A percentile compares a stretch with the other conserved stretches of the same genome.
Evolutionary conservation across 2,797 vertebrate genomes (phyloP).

Genomic region (Paguma larvata): DNA sequence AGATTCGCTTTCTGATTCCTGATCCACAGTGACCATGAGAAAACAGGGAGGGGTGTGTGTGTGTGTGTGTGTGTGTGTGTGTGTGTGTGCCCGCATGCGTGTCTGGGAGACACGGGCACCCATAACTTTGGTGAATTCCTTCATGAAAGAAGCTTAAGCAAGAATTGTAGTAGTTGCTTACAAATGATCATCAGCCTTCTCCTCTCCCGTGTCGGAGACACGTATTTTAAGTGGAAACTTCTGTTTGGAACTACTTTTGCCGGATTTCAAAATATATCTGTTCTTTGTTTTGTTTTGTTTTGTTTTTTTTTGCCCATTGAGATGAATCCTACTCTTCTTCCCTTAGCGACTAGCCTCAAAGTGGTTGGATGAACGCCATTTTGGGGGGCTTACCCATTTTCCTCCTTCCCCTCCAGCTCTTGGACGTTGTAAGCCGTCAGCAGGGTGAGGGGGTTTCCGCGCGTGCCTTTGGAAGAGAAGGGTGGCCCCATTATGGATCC

Average conservation of each 20-base stretch:
- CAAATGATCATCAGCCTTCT: neutral
- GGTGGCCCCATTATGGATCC: rapidly evolving
- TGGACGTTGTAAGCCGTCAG: too few relatives aligned
- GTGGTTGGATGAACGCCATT: neutral
- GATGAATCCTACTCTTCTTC: neutral
- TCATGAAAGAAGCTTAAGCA: neutral
- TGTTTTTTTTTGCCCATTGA: neutral
- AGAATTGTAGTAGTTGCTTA: neutral
- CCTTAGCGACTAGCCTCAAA: neutral
- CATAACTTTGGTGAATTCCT: neutral
- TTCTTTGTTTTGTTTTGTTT: neutral
- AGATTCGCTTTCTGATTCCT: neutral
- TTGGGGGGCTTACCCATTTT: too few relatives aligned
- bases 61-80: neutral
- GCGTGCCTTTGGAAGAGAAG: neutral
- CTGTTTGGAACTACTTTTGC: neutral
- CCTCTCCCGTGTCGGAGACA: neutral
- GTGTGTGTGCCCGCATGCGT: neutral
- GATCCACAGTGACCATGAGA: neutral
- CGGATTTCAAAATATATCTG: neutral
- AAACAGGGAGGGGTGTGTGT: neutral
- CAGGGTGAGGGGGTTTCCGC: rapidly evolving
- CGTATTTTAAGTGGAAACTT: neutral
- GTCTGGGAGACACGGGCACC: neutral
- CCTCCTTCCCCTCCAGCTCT: rapidly evolving